Conservation (phyloP, 2,797 vertebrate species). For the Mormyrus proboscirostris region DNA sequence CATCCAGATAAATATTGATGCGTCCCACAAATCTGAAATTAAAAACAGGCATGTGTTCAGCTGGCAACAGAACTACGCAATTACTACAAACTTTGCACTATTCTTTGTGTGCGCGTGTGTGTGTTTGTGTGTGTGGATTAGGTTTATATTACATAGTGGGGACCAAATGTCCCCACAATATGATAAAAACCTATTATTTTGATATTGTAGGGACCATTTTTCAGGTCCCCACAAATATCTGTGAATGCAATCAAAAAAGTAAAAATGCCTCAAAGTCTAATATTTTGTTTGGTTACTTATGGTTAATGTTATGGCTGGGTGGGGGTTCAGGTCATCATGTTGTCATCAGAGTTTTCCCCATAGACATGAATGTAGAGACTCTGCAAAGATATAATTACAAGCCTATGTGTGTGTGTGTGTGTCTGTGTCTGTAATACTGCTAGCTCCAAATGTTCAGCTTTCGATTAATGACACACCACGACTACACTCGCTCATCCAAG, state of each 20-base stretch:
- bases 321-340: no score
- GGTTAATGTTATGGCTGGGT: no score
- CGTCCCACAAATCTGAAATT: conserved; percentile 83
- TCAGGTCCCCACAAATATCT: no score
- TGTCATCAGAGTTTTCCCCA: no score
- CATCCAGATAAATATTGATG: conserved; percentile 85
- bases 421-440: conserved; percentile 13
- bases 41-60: conserved; percentile 22
- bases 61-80: not conserved
- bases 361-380: no score
- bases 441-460: not conserved
- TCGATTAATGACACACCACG: not conserved
- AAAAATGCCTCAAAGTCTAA: no score
- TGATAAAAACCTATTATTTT: no score
- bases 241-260: no score
- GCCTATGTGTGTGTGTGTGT: not conserved
- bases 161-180: not conserved
- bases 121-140: not conserved
- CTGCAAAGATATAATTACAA: no score
- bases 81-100: not conserved
- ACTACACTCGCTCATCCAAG: not conserved
- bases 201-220: no score
- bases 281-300: no score
- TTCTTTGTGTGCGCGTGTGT: not conserved
- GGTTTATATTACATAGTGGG: no score